phyloP scores from a whole-genome alignment of 2,797 vertebrate species.

The Hephaestus fuliginosus region DNA sequence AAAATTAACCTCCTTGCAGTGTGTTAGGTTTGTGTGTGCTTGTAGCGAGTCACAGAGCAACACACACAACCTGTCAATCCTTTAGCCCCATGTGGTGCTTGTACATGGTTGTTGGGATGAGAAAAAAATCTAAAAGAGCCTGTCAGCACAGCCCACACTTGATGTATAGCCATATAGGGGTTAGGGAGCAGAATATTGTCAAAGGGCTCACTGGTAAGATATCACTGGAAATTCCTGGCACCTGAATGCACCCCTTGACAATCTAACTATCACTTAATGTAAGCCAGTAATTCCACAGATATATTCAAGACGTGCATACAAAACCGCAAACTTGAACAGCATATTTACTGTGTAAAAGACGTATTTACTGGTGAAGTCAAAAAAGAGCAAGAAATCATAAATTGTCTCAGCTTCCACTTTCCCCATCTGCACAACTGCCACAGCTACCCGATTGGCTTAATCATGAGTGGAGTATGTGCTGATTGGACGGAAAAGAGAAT shows the following conservation, averaged over 20 bases:
- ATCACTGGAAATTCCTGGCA: constrained; percentile 18
- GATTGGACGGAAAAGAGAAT: constrained; percentile 72
- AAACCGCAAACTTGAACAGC: background rate
- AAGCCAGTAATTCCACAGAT: background rate
- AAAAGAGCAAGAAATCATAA: constrained; percentile 31
- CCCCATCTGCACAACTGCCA: constrained; percentile 28
- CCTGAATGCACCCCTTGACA: constrained; percentile 15
- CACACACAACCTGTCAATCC: constrained; percentile 42
- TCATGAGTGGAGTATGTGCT: constrained; percentile 44
- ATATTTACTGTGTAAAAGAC: constrained; percentile 2
- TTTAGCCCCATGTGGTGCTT: constrained; percentile 25
- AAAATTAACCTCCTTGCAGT: constrained; percentile 45
- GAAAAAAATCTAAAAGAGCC: constrained; percentile 21
- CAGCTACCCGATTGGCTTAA: constrained; percentile 63
- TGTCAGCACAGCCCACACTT: background rate
- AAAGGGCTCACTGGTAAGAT: constrained; percentile 28
- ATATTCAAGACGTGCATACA: background rate
- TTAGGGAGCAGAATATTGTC: constrained; percentile 13
- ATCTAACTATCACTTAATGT: constrained; percentile 5
- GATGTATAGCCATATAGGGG: constrained; percentile 20
- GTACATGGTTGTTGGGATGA: constrained; percentile 42
- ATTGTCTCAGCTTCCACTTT: constrained; percentile 25
- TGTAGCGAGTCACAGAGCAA: constrained; percentile 43
- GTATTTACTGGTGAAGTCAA: constrained; percentile 6
- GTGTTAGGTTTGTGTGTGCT: constrained; percentile 37